These are phyloP conservation scores for Nyctalus aviator DNA, from an alignment of 2,797 vertebrate species.

Conservation along the genomic window DNA sequence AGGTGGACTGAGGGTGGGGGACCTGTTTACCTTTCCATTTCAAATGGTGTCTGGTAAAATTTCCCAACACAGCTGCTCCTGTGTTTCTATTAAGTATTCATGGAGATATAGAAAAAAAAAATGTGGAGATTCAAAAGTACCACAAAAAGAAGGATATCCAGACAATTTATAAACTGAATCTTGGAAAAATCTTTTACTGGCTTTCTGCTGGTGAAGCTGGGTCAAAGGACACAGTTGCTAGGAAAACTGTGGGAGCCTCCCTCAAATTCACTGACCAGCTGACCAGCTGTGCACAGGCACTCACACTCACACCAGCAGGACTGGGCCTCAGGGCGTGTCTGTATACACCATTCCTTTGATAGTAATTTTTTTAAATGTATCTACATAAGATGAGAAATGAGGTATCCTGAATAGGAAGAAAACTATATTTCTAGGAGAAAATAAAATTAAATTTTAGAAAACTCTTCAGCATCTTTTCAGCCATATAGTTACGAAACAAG, in stretches of 20 bases:
- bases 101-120: neutral
- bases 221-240: neutral
- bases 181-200: neutral
- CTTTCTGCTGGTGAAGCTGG: neutral
- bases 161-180: neutral
- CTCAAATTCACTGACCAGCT: rapidly evolving
- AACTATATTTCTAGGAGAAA: neutral
- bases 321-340: rapidly evolving
- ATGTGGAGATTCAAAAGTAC: neutral
- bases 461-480: neutral
- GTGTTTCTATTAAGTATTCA: neutral
- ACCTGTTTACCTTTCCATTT: neutral
- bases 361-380: neutral
- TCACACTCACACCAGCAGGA: no score
- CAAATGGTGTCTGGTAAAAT: neutral
- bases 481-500: no score
- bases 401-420: neutral
- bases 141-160: neutral
- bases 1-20: neutral
- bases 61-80: neutral
- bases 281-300: neutral
- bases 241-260: neutral
- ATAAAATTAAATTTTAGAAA: neutral
- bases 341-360: neutral
- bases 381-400: neutral